Evolutionary conservation across 2,797 vertebrate species (phyloP), one percentile per base, ranked within the genome.

Genomic region (Tangara arthus): DNA sequence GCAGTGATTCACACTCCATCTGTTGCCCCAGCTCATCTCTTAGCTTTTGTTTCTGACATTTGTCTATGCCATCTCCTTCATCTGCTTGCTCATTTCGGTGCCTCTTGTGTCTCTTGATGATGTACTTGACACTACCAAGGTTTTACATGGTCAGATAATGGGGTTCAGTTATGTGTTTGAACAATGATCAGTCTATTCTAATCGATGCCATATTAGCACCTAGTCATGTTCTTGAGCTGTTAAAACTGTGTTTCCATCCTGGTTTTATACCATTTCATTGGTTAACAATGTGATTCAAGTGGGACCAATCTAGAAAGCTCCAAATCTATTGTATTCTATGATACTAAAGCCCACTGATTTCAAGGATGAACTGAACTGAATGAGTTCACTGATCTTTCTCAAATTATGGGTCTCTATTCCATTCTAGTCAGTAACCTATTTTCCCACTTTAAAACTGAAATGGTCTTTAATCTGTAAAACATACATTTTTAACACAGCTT

Each of bases 71-170:
- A 85, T 90, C 61, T 82, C 30, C 92, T n/a, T 92, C 13, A n/a
- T 61, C 30, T 88, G 15, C 90, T 91, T 86, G 85, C 28, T 97
- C 92, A 87, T 96, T 95, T 97, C 89, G 47, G n/a, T 35, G 23
- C n/a, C 35, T 90, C 66, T 55, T 75, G 14, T 82, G 9, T 47
- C 26, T 86, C 65, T 83, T 64, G 27, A 30, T 68, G 80, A 27
- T 2, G 3, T 22, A 47, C 5, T 37, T 71, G 8, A 83, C 63
- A 64, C 20, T 42, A 42, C 3, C 18, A 3, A 90, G 46, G n/a
- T 73, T 76, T 87, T 32, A 26, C 64, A 6, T 50, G 49, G 52
- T 47, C 90, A 30, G 16, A 53, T 49, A 92, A 80, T 49, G 11
- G 72, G 27, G 61, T 94, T 80, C 70, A 64, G 46, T 81, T 81